phyloP scores from a whole-genome alignment of 2,888 invertebrate genomes.

The Melitaea athalia region DNA sequence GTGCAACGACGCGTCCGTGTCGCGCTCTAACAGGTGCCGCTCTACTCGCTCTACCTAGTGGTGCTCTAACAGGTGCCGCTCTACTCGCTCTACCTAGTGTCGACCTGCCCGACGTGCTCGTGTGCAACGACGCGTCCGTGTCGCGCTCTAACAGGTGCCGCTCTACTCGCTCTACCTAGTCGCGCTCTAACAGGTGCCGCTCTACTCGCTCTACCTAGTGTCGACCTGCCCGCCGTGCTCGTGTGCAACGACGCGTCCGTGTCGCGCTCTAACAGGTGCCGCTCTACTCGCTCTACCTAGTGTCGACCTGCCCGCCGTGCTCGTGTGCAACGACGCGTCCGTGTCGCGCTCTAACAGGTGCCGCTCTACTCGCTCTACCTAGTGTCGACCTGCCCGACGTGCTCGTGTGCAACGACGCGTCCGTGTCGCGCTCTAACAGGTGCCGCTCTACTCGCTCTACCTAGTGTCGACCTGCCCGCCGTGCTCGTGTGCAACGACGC shows the following conservation, averaged over 20 bases:
- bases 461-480: constrained; percentile 82
- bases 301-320: constrained; percentile 84
- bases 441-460: background rate
- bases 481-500: constrained; percentile 90
- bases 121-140: constrained; percentile 7
- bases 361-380: constrained; percentile 13
- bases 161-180: constrained; percentile 42
- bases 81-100: constrained; percentile 4
- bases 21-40: constrained; percentile 6
- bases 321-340: constrained; percentile 90
- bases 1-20: constrained; percentile 6
- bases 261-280: constrained; percentile 5
- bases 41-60: background rate
- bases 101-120: background rate
- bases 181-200: constrained; percentile 83
- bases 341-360: constrained; percentile 84
- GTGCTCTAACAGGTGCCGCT: constrained; percentile 81
- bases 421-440: constrained; percentile 5
- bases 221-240: background rate
- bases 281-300: background rate
- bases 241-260: constrained; percentile 7
- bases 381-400: background rate
- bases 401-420: constrained; percentile 7
- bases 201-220: constrained; percentile 4
- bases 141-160: constrained; percentile 6